Base-by-base conservation (phyloP, 2,888 invertebrate genomes). In the Trimorus sp. region DNA sequence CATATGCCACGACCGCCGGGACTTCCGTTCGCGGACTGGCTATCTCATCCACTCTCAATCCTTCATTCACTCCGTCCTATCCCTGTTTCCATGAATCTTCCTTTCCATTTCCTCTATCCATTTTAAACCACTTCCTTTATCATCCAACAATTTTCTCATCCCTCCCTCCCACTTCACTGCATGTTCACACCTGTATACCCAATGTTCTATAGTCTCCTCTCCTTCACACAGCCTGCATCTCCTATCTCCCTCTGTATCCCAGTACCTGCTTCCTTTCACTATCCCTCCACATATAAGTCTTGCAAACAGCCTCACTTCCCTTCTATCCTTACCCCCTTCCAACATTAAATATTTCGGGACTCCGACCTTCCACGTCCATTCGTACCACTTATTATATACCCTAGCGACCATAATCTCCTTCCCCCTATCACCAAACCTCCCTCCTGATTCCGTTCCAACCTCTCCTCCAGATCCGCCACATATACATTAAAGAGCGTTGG, bases 401-500 rank as follows among this genome's bases (percentile, higher is more conserved):
- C n/a, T 40, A 63, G 15, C 54, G 59, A 56, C 48, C 56, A 65
- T 6, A 65, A 16, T 15, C 40, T 65, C 37, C 38, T 51, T 16
- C 26, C 15, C 5, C 65, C 65, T 5, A 38, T 53, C 36, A 38
- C 51, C 5, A 65, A 1, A 4, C 66, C 66, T 7, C 70, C 45
- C 4, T 65, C 53, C 3, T 68, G 54, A 12, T 48, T 40, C 7
- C 14, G 15, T 16, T 54, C 42, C 15, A 54, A 12, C 16, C 1
- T 15, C 45, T 59, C 40, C n/a, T 71, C 58, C 48, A 69, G 5
- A 56, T 73, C 63, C 0, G 63, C 54, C 9, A 74, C 8, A 49
- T 48, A 74, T 6, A 92, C 65, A 84, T 91, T 89, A 79, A 91
- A 92, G 0, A 90, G 48, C 4, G 89, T 83, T 0, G 90, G 89